Evolutionary conservation across 2,797 vertebrate species (phyloP), one percentile per base, ranked within the genome.

Genomic region (Rhinophrynus dorsalis): DNA sequence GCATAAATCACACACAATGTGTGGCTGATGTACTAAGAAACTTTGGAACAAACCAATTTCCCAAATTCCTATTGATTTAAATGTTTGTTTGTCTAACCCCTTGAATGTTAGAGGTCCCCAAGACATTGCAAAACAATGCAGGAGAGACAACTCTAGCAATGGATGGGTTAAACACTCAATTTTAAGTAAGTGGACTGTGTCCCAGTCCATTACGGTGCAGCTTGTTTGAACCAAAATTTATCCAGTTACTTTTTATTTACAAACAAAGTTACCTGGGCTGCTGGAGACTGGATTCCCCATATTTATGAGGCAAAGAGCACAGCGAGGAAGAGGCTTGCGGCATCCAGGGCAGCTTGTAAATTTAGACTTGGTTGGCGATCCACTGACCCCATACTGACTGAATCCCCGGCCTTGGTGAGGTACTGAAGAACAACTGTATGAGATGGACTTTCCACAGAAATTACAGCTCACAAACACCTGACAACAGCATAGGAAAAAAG

Each of bases 381-480:
- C 96, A 0, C 97, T 97, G 72, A 98, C 96, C 2, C 97, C 96
- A 0, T 99, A 99, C 37, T 99, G 97, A 85, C 95, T 96, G 78
- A 99, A 99, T 21, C 95, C 94, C 12, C 97, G 92, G 54, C 96
- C 96, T 83, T 98, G 97, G 74, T 99, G 97, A 51, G 96, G 96
- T 58, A 97, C 89, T 26, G 94, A 87, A 3, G 97, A 94, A 76
- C 96, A 98, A 87, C 96, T 98, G 85, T 97, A 99, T 26, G 97
- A 99, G 83, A 99, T 99, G 38, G 96, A 98, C 84, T 99, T 99
- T 48, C 97, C 97, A 47, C 97, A 99, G 85, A 99, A 99, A 89
- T 99, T 99, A 87, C 97, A 99, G 87, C 97, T 99, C 82, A 99
- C 97, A 79, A 99, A 99, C 78, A 99, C 97, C 97, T 99, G 82